Conservation (phyloP, 2,113 vertebrate genomes). For the Phyllopteryx taeniolatus region DNA sequence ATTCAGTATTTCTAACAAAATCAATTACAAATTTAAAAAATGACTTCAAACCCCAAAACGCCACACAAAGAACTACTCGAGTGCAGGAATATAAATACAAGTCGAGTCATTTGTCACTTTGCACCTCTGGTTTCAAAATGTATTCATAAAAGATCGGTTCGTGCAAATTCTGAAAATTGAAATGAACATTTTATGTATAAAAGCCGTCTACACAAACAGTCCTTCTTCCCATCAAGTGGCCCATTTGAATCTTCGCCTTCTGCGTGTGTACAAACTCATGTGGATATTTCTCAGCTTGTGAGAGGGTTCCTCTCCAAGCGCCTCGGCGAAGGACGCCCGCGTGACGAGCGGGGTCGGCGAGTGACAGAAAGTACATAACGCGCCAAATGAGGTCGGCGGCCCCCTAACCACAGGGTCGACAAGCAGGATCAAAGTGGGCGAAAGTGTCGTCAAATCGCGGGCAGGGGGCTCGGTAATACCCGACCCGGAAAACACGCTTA, state of each 20-base stretch:
- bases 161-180: no score
- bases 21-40: background rate
- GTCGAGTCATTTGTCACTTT: background rate
- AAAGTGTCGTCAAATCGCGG: conserved; percentile 35
- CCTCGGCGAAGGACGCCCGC: background rate
- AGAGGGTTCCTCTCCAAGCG: background rate
- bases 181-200: no score
- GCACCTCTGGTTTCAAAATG: background rate
- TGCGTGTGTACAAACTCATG: background rate
- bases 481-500: conserved; percentile 29
- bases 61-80: background rate
- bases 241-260: background rate
- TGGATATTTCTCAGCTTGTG: conserved; percentile 9
- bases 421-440: conserved; percentile 22
- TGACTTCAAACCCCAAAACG: background rate
- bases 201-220: no score
- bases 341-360: conserved; percentile 15
- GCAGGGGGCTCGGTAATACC: conserved; percentile 9
- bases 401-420: conserved; percentile 17
- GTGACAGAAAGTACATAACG: conserved; percentile 7
- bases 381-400: conserved; percentile 28
- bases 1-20: background rate
- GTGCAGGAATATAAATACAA: background rate
- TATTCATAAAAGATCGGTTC: background rate
- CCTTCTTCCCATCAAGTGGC: no score